These are phyloP conservation scores for Troides oblongomaculatus DNA, from an alignment of 2,888 invertebrate genomes.

Conservation along the genomic window DNA sequence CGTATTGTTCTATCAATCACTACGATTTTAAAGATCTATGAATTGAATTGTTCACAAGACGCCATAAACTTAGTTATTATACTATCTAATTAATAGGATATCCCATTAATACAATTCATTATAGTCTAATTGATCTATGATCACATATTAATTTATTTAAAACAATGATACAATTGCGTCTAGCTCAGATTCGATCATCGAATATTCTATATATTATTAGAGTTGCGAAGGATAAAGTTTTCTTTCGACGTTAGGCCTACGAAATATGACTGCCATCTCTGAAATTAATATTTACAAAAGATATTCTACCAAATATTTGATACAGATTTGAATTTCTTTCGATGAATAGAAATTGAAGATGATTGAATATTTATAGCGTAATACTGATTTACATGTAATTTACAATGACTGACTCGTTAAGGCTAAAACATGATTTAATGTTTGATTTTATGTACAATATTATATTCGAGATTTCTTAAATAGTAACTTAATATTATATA, in stretches of 20 bases:
- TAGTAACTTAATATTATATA: too few species aligned
- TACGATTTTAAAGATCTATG: too few species aligned
- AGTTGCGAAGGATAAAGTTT: neutral
- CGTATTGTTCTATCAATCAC: too few species aligned
- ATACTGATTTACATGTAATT: constrained; percentile 23
- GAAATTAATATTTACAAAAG: constrained; percentile 17
- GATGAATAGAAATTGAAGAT: neutral
- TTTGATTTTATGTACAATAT: neutral
- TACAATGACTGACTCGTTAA: constrained; percentile 10
- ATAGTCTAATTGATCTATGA: too few species aligned
- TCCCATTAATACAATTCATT: too few species aligned
- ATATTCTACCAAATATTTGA: neutral
- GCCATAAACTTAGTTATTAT: neutral
- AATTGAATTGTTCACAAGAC: too few species aligned
- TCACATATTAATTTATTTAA: too few species aligned
- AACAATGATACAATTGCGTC: too few species aligned
- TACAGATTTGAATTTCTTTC: neutral
- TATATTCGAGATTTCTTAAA: neutral
- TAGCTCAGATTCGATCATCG: too few species aligned
- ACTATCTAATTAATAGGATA: too few species aligned
- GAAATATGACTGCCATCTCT: constrained; percentile 18
- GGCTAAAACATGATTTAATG: neutral
- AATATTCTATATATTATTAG: neutral
- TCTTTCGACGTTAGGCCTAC: constrained; percentile 22
- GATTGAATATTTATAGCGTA: constrained; percentile 7